A percentile compares a stretch with the other conserved stretches of the same genome.
Conservation (phyloP, 2,888 invertebrate genomes). For the Lottia scabra region DNA sequence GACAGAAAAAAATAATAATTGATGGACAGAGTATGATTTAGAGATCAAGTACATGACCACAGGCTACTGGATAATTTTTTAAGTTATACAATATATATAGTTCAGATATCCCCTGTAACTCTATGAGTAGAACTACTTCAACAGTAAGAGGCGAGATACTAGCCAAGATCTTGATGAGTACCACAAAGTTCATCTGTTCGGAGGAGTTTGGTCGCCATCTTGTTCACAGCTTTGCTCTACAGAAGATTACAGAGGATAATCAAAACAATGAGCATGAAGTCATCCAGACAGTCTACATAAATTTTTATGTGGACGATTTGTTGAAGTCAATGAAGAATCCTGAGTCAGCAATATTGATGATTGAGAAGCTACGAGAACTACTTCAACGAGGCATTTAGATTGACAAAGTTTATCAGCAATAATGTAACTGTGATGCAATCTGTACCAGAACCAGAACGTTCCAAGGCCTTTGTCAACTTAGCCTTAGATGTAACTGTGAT, state of each 20-base stretch:
- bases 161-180: background rate
- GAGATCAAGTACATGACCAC: no score
- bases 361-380: background rate
- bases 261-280: background rate
- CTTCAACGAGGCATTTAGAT: background rate
- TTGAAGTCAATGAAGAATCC: slow-evolving; percentile 5
- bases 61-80: no score
- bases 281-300: background rate
- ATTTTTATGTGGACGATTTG: slow-evolving; percentile 17
- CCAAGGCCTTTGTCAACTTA: background rate
- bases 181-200: slow-evolving; percentile 1
- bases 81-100: no score
- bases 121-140: no score
- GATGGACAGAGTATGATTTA: no score
- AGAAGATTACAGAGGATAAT: slow-evolving; percentile 8
- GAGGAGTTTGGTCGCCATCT: slow-evolving; percentile 2
- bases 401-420: background rate
- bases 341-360: background rate
- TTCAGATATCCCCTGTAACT: no score
- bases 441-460: background rate
- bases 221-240: slow-evolving; percentile 6
- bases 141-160: no score
- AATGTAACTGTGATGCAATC: background rate
- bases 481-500: background rate
- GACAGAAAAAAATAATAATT: no score